phyloP scores from a whole-genome alignment of 1,140 invertebrate species.

The Holotrichia oblita region DNA sequence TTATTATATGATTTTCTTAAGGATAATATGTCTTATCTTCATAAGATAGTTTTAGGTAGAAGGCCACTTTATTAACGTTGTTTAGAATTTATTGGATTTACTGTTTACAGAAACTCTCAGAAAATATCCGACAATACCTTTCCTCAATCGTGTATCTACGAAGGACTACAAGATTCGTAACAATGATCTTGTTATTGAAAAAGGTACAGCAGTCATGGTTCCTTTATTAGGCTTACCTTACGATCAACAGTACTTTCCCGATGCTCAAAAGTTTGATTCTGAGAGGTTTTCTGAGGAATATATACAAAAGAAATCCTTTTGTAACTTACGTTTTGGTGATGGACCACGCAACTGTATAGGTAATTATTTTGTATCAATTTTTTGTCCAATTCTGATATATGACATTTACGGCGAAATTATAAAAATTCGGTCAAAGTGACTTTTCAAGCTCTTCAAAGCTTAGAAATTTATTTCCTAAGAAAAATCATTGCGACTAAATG shows the following conservation, averaged over 20 bases:
- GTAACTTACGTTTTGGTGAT: conserved; percentile 5
- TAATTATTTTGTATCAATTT: not conserved
- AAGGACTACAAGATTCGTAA: conserved; percentile 1
- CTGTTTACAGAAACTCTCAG: conserved; percentile 35
- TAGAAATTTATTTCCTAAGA: too few relatives aligned
- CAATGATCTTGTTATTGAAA: conserved; percentile 28
- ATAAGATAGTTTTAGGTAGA: conserved; percentile 61
- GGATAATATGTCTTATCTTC: conserved; percentile 24
- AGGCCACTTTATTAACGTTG: too few relatives aligned
- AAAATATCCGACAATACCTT: conserved; percentile 28
- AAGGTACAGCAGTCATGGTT: not conserved
- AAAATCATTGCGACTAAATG: too few relatives aligned
- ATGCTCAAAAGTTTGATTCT: conserved; percentile 27
- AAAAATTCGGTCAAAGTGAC: too few relatives aligned
- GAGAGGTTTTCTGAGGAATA: conserved; percentile 19
- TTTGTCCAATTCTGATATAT: not conserved
- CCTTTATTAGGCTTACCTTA: not conserved
- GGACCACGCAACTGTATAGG: conserved; percentile 34
- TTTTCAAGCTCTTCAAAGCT: too few relatives aligned
- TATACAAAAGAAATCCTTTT: not conserved
- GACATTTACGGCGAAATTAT: too few relatives aligned
- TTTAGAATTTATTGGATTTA: not conserved
- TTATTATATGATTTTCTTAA: not conserved
- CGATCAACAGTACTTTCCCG: not conserved
- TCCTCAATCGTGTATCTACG: not conserved